Evolutionary conservation across 2,888 invertebrate genomes (phyloP), one percentile per base, ranked within the genome.

Genomic region (Iselma pallidipennis): DNA sequence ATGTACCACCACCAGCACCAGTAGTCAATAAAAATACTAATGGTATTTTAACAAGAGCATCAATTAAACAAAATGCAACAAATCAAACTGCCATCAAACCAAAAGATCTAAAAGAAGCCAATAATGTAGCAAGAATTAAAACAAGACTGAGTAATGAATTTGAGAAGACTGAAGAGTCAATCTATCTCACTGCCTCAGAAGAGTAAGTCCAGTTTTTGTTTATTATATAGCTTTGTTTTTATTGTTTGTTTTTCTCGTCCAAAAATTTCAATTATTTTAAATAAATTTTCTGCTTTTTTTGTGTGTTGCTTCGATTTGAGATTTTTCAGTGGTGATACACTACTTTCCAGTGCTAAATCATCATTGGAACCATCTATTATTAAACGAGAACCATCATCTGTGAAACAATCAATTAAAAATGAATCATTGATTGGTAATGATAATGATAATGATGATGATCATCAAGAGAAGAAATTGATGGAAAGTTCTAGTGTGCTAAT

Each of bases 161-260:
- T 66, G 88, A 88, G 75, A 88, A 87, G 81, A 88, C 89, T 73
- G 90, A 90, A 71, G 90, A 91, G 45, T 91, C 91, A 21, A 81
- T 93, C 31, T 92, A 94, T 73, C 85, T 88, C 76, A 90, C 92
- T 63, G 92, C 93, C 4, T 82, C 91, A 71, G 92, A 93, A 76
- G 91, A 89, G 88, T 89, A 79, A 86, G 86, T 61, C 49, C 10
- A 19, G 23, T 1, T 7, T 28, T 28, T 28, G 28, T 7, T 1
- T 28, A 1, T 28, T 28, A 48, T 31, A n/a, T n/a, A n/a, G n/a
- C n/a, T n/a, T n/a, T n/a, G n/a, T n/a, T n/a, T n/a, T n/a, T n/a
- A n/a, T n/a, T n/a, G n/a, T n/a, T n/a, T n/a, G n/a, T n/a, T n/a
- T n/a, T n/a, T n/a, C n/a, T n/a, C n/a, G n/a, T n/a, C n/a, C n/a